Evolutionary conservation across 2,888 invertebrate genomes (phyloP).

Genomic region (Campaea margaritaria): DNA sequence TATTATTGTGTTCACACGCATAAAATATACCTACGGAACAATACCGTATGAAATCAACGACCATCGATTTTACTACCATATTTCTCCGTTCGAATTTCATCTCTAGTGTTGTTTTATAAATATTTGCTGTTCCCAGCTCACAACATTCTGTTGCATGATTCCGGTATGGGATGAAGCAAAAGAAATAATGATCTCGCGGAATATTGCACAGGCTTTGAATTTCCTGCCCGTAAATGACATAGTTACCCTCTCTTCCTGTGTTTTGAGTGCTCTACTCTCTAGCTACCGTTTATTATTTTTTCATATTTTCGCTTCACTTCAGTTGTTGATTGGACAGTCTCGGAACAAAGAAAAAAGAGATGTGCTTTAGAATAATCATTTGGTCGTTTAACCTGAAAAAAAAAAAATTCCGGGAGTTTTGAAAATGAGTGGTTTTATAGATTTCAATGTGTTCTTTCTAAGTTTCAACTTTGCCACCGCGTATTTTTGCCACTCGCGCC

Average conservation of each 20-base stretch:
- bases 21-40: no score
- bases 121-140: constrained; percentile 18
- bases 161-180: constrained; percentile 23
- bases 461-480: no score
- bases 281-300: constrained; percentile 4
- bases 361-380: no score
- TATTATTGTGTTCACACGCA: no score
- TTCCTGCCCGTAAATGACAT: constrained; percentile 29
- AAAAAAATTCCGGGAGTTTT: no score
- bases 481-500: no score
- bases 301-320: constrained; percentile 6
- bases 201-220: constrained; percentile 29
- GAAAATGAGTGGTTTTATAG: no score
- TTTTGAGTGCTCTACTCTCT: constrained; percentile 14
- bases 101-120: background rate
- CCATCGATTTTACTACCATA: no score
- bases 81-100: no score
- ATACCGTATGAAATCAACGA: no score
- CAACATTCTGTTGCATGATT: constrained; percentile 8
- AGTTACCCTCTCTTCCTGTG: constrained; percentile 28
- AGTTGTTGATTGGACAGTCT: constrained; percentile 13
- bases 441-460: no score
- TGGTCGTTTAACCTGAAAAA: no score
- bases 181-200: constrained; percentile 25
- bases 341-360: background rate